phyloP scores from a whole-genome alignment of 2,797 vertebrate species.

The Scarus forsteni region DNA sequence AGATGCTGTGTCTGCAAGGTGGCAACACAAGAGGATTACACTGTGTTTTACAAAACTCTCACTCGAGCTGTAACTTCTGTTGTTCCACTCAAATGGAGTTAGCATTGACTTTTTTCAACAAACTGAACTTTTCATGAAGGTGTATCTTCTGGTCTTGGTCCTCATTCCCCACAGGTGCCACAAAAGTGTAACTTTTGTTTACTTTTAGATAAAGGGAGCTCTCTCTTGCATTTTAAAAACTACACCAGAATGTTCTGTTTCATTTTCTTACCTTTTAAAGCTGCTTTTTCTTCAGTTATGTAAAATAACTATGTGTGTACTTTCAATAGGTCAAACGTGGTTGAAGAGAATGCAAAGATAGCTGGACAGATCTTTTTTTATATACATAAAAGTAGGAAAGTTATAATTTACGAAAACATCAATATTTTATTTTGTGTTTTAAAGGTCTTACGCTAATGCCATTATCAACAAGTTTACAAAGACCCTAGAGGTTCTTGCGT shows the following conservation, averaged over 20 bases:
- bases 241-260: not conserved
- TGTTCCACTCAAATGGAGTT: constrained; percentile 20
- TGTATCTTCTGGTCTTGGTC: constrained; percentile 13
- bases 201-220: constrained; percentile 1
- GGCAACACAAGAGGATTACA: constrained; percentile 10
- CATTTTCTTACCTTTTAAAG: not conserved
- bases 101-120: constrained; percentile 15
- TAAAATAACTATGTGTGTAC: no score
- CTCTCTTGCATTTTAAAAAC: not conserved
- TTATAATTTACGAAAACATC: no score
- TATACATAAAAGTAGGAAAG: no score
- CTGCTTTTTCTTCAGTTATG: no score
- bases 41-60: not conserved
- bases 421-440: no score
- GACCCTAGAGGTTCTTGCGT: no score
- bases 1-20: not conserved
- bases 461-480: no score
- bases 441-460: no score
- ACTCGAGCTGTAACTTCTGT: not conserved
- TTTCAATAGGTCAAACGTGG: no score
- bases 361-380: no score
- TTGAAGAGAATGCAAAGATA: no score
- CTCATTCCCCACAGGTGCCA: constrained; percentile 2
- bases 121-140: constrained; percentile 13
- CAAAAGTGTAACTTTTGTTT: constrained; percentile 10